Evolutionary conservation across 37 sponge, comb jelly and placozoan genomes (phyloP), one percentile per base, ranked within the genome.

Genomic region (Diacarnus erythraeanus): DNA sequence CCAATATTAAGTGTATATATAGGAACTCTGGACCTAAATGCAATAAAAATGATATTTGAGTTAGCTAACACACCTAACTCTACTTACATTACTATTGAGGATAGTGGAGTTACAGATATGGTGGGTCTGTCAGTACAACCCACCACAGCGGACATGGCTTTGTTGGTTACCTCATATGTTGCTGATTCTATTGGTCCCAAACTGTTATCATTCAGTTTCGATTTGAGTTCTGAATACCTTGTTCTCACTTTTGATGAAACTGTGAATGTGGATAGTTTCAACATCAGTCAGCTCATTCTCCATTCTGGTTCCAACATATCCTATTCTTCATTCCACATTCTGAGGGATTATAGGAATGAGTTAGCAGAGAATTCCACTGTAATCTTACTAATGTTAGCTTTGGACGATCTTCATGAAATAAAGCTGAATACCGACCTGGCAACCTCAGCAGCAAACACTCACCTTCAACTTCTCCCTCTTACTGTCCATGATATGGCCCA

Each of bases 191-290:
- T 76, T 38, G 71, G 77, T 0, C 91, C 94, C 5, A 35, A 76
- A 23, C 78, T 94, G 0, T 39, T 80, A 3, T 69, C 82, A 1
- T 90, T 80, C 69, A 83, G 86, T 25, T 80, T 93, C 41, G 76
- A 96, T 74, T 80, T 96, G 33, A 87, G 86, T 10, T 77, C 75
- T n/a, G 97, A 93, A 56, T 27, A 35, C n/a, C 77, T 96, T 38
- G 21, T 61, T 9, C 87, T 96, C 33, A 93, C 93, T 44, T 96
- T 93, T 77, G 94, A 90, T 73, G 97, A 96, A 72, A 87, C 88
- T 4, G 81, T 96, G 41, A 87, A 93, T 77, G 72, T 83, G 26
- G 80, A 78, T 25, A 96, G 91, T 71, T 74, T 94, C 34, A 72
- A 85, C 38, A 42, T 86, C 38, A 79, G 83, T 21, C 76, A 71